Evolutionary conservation across 23 tunicate genomes (phyloP), one percentile per base, ranked within the genome.

Genomic region (Trididemnum nubilum): DNA sequence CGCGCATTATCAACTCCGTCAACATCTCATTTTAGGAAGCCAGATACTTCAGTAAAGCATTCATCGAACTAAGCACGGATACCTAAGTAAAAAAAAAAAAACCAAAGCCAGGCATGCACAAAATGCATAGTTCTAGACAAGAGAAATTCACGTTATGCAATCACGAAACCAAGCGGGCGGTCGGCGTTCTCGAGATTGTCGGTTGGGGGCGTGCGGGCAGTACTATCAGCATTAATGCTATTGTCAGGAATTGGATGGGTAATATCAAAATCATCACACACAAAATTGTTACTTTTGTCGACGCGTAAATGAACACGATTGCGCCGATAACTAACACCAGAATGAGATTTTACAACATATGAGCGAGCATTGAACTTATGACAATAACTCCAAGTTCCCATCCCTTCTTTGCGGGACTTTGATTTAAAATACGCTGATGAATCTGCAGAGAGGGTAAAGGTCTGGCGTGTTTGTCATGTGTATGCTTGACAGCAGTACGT

Each of bases 351-450:
- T 64, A n/a, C 71, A 15, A n/a, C 7, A n/a, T 64, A 64, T 64
- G 71, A 15, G 30, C 71, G 71, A n/a, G 71, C 9, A 23, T 26
- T 26, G n/a, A 64, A 26, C 9, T n/a, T 23, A 5, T 7, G 7
- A n/a, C 25, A n/a, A 26, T 64, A n/a, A 15, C 31, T 9, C 77
- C 77, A 5, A 9, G 25, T 28, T 19, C 51, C 51, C 51, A 71
- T 33, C 77, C 50, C 50, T 29, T 23, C n/a, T 34, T 71, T 71
- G 25, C 77, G 15, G 77, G 51, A 71, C 50, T 71, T 71, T 71
- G 77, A 33, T 26, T 26, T 26, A 21, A 32, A 71, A 71, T 12
- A 21, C 23, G 44, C 51, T 71, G 77, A 27, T 34, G n/a, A 7
- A 33, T 54, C 28, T 29, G 51, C 54, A 71, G 28, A n/a, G 25